Evolutionary conservation across 2,797 vertebrate species (phyloP), one percentile per base, ranked within the genome.

Genomic region (Pteronotus mesoamericanus): DNA sequence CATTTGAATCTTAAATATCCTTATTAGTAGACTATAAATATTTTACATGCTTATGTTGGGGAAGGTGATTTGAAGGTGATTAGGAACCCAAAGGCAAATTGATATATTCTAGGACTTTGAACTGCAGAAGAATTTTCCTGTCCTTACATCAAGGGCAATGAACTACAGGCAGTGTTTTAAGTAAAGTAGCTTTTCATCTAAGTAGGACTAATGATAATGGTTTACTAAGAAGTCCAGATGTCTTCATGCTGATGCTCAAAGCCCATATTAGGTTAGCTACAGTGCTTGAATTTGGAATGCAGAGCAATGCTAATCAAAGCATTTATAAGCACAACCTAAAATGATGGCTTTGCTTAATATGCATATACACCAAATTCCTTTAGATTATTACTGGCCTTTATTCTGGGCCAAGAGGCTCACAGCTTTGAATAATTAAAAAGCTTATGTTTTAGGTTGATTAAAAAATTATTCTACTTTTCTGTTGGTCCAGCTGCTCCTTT

Each of bases 241-340:
- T 82, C 51, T 95, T 95, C 92, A 57, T 91, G 86, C 86, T 97
- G 69, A 91, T 98, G 92, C 71, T 92, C 55, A 59, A 74, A 88
- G 34, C 94, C 88, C 83, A 84, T 46, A 74, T 94, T 92, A 95
- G 34, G 53, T 86, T 82, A 66, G 12, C 91, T 86, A 66, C 32
- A 84, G 72, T 86, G 61, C 83, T 97, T 14, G 6, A 64, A 83
- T 91, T 94, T 94, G 24, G 55, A 96, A 91, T 95, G 71, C 29
- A 46, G 89, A 94, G 87, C 61, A 80, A 72, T 68, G 48, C 94
- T 92, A 96, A 80, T 84, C 68, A 94, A 79, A 95, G 78, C 69
- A 91, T 97, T 83, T 91, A 89, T 83, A 95, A 92, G 64, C 77
- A 94, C 95, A 95, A 92, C 18, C 85, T 89, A 77, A 94, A 87